Conservation (phyloP, 2,113 vertebrate genomes). For the Brachypodius melanocephalos region DNA sequence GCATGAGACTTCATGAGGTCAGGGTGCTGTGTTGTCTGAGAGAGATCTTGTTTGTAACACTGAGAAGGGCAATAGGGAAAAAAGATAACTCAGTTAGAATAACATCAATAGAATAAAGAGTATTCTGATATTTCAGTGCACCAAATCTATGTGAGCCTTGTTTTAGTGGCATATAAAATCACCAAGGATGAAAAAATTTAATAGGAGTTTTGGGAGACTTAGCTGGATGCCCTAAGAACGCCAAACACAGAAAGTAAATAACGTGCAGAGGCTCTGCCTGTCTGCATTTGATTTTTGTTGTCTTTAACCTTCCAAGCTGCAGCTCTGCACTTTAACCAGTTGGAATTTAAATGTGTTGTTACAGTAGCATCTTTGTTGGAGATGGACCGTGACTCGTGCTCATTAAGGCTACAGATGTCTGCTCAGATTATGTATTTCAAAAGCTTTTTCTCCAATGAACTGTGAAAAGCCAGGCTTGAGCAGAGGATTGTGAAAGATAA, state of each 20-base stretch:
- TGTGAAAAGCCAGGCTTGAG: slow-evolving; percentile 32
- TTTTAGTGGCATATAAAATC: neutral
- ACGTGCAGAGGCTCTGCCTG: neutral
- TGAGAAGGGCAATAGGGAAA: neutral
- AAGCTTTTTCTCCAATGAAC: slow-evolving; percentile 1
- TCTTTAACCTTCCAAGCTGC: slow-evolving; percentile 10
- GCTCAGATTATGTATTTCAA: slow-evolving; percentile 39
- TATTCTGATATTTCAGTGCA: neutral
- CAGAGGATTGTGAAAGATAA: neutral
- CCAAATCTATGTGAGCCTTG: neutral
- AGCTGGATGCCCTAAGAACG: neutral
- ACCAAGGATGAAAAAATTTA: neutral
- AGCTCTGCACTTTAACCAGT: slow-evolving; percentile 23
- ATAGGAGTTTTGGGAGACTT: neutral
- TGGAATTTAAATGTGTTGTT: slow-evolving; percentile 12
- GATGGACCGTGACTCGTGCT: neutral
- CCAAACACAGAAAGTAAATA: neutral
- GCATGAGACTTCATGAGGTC: neutral
- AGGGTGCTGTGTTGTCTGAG: neutral
- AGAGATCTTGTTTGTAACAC: neutral
- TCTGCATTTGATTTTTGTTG: neutral
- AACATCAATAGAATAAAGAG: neutral
- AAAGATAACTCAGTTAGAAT: neutral
- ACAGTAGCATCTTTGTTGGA: slow-evolving; percentile 9
- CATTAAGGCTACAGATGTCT: slow-evolving; percentile 49